Evolutionary conservation across 2,888 invertebrate genomes (phyloP).

Genomic region (Platycheirus albimanus): DNA sequence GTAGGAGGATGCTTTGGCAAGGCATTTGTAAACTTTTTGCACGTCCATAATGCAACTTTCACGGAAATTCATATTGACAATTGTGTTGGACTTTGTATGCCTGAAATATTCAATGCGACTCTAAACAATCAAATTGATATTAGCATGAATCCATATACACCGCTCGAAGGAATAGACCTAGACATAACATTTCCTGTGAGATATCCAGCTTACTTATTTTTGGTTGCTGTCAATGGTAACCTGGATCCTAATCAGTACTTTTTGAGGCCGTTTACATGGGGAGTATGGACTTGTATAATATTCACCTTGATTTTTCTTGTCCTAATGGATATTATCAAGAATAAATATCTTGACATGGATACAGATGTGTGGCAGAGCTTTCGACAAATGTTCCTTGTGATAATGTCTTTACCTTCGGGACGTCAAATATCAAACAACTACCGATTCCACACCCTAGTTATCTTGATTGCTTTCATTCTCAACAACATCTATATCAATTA

Average conservation of each 20-base stretch:
- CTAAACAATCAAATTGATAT: slow-evolving; percentile 25
- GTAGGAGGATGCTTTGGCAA: slow-evolving; percentile 24
- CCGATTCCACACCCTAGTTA: slow-evolving; percentile 35
- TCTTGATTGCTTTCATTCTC: slow-evolving; percentile 29
- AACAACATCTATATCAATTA: slow-evolving; percentile 15
- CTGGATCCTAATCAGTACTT: slow-evolving; percentile 33
- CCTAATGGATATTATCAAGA: slow-evolving; percentile 18
- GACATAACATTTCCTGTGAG: slow-evolving; percentile 22
- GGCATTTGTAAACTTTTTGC: slow-evolving; percentile 25
- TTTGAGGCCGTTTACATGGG: slow-evolving; percentile 14
- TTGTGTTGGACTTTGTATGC: not conserved
- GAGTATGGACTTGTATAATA: slow-evolving; percentile 28
- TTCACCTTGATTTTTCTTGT: slow-evolving; percentile 19
- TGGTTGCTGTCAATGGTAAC: slow-evolving; percentile 30
- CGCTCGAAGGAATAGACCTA: not conserved
- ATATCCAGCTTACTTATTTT: not conserved
- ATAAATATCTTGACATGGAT: not conserved
- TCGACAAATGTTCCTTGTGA: slow-evolving; percentile 12
- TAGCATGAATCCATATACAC: slow-evolving; percentile 26
- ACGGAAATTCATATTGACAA: not conserved
- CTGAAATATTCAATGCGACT: slow-evolving; percentile 14
- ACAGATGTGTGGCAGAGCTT: slow-evolving; percentile 7
- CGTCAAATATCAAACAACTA: not conserved
- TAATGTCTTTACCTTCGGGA: not conserved
- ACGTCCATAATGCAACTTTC: slow-evolving; percentile 37